Evolutionary conservation across 1,140 invertebrate species (phyloP), one percentile per base, ranked within the genome.

Genomic region (Drosophila lacertosa): DNA sequence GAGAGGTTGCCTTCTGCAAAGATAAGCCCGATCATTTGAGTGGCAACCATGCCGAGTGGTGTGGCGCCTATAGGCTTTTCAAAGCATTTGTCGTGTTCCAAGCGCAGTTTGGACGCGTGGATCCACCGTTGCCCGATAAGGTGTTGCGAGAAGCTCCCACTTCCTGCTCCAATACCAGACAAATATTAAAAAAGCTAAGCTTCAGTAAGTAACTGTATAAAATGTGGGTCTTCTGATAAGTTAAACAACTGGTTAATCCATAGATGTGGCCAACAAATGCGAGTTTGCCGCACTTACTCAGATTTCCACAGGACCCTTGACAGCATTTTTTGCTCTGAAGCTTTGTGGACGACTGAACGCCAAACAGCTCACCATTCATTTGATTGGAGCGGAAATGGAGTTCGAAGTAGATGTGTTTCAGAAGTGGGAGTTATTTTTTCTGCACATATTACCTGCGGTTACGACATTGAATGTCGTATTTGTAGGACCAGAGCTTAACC

Each of bases 361-460:
- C 3, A 55, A 80, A 70, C 26, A 67, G 74, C 55, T 67, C 15
- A 90, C 59, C 26, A 69, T 68, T 24, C 91, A 91, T 44, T 54
- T 91, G 18, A 89, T 91, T 22, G 90, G 95, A 0, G 94, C 95
- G 0, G 95, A 96, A 77, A 92, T 95, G 15, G 94, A 95, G 35
- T 95, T 95, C 67, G 95, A 96, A 88, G 94, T 94, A 2, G 93
- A 94, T 53, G 92, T 93, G 40, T 71, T 95, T 1, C 92, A 93
- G 24, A 95, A 95, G 47, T 96, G 95, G 95, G 95, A 96, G 77
- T 92, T 93, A 22, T 93, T 95, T 74, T 93, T 95, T 55, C 76
- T 95, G 0, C 95, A 96, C 80, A 92, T 95, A 22, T 76, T 93
- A 4, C 93, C 94, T 0, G 76, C 92, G 1, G 66, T 95, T 0